phyloP scores from a whole-genome alignment of 1,140 invertebrate species.

The Cyphomyrmex costatus region DNA sequence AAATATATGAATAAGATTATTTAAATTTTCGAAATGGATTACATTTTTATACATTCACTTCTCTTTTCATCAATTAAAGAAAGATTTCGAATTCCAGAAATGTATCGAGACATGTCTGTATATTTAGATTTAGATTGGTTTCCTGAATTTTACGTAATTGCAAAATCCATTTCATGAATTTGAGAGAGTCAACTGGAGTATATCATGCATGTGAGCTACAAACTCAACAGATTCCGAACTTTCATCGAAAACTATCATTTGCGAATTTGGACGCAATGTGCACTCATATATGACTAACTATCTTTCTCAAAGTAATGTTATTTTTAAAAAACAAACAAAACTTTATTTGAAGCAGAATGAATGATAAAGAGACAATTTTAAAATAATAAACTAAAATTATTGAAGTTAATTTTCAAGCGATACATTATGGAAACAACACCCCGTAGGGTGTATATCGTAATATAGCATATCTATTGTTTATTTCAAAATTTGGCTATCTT shows the following conservation, averaged over 20 bases:
- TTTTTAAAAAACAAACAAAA: conserved; percentile 2
- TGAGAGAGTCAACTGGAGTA: not conserved
- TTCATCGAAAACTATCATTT: not conserved
- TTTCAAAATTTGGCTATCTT: too few relatives aligned
- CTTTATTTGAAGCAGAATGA: not conserved
- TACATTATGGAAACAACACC: too few relatives aligned
- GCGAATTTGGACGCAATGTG: not conserved
- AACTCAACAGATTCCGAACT: not conserved
- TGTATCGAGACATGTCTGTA: not conserved
- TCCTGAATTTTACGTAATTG: not conserved
- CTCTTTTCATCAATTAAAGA: not conserved
- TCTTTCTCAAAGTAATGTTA: not conserved
- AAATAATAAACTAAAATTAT: conserved; percentile 9
- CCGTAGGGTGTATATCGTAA: too few relatives aligned
- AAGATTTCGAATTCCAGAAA: not conserved
- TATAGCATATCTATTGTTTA: too few relatives aligned
- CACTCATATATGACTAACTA: not conserved
- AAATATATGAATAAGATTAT: not conserved
- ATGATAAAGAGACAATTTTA: not conserved
- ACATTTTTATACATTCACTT: not conserved
- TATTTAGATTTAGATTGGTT: not conserved
- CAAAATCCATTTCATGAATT: not conserved
- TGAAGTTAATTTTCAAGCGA: not conserved
- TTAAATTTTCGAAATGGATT: not conserved
- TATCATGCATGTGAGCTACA: not conserved